A percentile compares a stretch with the other conserved stretches of the same genome.
These are phyloP conservation scores for Sebastes diploproa DNA, from an alignment of 2,797 vertebrate genomes.

Conservation along the genomic window DNA sequence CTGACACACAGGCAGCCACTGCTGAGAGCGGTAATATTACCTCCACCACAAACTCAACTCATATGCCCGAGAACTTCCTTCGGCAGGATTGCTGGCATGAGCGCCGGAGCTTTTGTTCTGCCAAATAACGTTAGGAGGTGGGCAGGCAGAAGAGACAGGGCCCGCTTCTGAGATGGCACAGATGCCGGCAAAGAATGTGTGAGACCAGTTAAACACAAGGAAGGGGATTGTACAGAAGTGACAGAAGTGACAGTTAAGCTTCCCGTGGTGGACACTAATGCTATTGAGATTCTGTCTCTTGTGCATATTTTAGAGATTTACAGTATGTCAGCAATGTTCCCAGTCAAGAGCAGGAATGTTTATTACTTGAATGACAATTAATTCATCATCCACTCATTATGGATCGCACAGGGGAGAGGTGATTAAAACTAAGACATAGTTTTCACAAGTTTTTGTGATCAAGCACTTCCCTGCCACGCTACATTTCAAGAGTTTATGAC, in stretches of 20 bases:
- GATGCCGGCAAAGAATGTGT: slow-evolving; percentile 58
- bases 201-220: slow-evolving; percentile 66
- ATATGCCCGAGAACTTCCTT: slow-evolving; percentile 71
- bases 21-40: slow-evolving; percentile 73
- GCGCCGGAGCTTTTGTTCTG: slow-evolving; percentile 74
- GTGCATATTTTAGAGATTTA: slow-evolving; percentile 56
- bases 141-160: slow-evolving; percentile 76
- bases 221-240: slow-evolving; percentile 54
- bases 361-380: slow-evolving; percentile 28
- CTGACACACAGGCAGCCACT: slow-evolving; percentile 71
- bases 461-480: slow-evolving; percentile 8
- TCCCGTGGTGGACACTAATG: slow-evolving; percentile 63
- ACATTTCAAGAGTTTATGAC: slow-evolving; percentile 42
- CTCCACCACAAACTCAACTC: slow-evolving; percentile 73
- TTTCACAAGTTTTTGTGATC: slow-evolving; percentile 25
- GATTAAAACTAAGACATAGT: slow-evolving; percentile 32
- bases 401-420: neutral
- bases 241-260: slow-evolving; percentile 58
- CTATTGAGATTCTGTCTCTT: slow-evolving; percentile 51
- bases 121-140: slow-evolving; percentile 81
- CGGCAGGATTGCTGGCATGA: slow-evolving; percentile 69
- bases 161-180: slow-evolving; percentile 69
- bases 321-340: slow-evolving; percentile 42
- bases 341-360: slow-evolving; percentile 18
- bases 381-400: slow-evolving; percentile 18